Evolutionary conservation across 2,888 invertebrate species (phyloP).

Genomic region (Mythimna vitellina): DNA sequence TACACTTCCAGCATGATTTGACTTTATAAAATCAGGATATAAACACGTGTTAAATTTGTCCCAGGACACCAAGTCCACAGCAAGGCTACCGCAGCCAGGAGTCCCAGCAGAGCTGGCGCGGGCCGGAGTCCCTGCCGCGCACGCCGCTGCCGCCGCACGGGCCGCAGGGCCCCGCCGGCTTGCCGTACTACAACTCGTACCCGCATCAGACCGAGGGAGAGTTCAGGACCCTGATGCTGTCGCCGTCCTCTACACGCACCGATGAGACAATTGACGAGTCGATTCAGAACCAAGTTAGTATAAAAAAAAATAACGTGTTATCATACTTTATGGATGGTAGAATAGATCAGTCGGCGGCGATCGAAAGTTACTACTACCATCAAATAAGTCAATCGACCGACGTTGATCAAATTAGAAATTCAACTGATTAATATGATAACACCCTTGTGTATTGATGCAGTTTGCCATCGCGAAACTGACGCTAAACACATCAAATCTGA

Average conservation of each 20-base stretch:
- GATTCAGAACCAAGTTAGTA: conserved; percentile 90
- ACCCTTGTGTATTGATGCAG: neutral
- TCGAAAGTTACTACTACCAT: neutral
- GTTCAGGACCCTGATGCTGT: conserved; percentile 80
- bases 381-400: neutral
- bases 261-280: conserved; percentile 88
- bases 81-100: conserved; percentile 88
- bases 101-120: conserved; percentile 87
- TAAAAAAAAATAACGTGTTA: neutral
- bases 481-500: neutral
- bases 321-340: neutral
- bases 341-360: neutral
- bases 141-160: conserved; percentile 83
- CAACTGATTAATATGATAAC: neutral
- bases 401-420: neutral
- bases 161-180: conserved; percentile 71
- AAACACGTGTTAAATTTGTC: neutral
- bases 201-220: conserved; percentile 85
- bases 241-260: conserved; percentile 82
- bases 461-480: neutral
- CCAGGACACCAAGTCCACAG: conserved; percentile 90
- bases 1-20: neutral
- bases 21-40: neutral
- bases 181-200: conserved; percentile 72
- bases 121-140: conserved; percentile 90